These are phyloP conservation scores for Drosophila diplacantha DNA, from an alignment of 2,888 invertebrate species.

Conservation along the genomic window DNA sequence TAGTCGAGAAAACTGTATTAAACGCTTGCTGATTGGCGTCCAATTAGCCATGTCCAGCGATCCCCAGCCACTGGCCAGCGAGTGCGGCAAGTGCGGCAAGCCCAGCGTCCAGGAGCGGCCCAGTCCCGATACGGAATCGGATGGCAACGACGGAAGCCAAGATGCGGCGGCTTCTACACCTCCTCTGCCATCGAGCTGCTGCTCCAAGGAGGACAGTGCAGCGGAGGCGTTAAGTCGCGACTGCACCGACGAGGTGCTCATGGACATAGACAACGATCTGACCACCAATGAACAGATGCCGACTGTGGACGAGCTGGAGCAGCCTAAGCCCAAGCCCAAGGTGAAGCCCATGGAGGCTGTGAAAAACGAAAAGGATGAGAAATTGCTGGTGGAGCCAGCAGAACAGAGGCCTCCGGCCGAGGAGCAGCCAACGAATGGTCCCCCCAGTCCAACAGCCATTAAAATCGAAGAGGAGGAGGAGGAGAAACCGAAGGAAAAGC, in stretches of 20 bases:
- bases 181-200: not conserved
- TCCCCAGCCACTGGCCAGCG: conserved; percentile 11
- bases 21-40: conserved; percentile 10
- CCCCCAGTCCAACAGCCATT: not conserved
- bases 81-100: conserved; percentile 18
- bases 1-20: conserved; percentile 22
- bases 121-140: not conserved
- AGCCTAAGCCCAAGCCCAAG: conserved; percentile 4
- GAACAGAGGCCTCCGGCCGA: not conserved
- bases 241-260: conserved; percentile 18
- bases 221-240: not conserved
- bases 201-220: not conserved
- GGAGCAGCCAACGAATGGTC: conserved; percentile 1
- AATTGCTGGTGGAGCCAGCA: not conserved
- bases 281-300: conserved; percentile 51
- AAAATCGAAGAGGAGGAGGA: conserved; percentile 26
- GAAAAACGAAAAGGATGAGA: not conserved
- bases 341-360: conserved; percentile 4
- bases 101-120: conserved; percentile 7
- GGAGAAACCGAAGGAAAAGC: conserved; percentile 1
- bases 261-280: conserved; percentile 47
- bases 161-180: conserved; percentile 2
- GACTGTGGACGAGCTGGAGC: conserved; percentile 39
- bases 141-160: not conserved
- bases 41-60: conserved; percentile 30